These are phyloP conservation scores for roundworm (Caenorhabditis elegans) DNA, from an alignment of 1,140 invertebrate species.

Conservation along the genomic window DNA sequence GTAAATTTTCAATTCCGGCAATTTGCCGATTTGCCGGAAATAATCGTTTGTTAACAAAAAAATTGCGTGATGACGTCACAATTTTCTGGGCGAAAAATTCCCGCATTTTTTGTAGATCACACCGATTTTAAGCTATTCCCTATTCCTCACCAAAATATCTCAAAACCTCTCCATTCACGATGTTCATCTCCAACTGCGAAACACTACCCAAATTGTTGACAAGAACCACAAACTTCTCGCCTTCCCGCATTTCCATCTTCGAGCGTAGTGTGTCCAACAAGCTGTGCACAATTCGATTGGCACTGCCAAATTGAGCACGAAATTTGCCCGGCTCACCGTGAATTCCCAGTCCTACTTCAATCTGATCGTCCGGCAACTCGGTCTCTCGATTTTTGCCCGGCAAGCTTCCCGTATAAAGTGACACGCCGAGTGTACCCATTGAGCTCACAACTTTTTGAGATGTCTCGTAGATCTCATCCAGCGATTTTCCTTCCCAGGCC, in stretches of 20 bases:
- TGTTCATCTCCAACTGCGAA: slow-evolving; percentile 78
- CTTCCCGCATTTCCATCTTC: slow-evolving; percentile 41
- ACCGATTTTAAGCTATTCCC: too few species aligned
- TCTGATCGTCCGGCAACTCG: slow-evolving; percentile 73
- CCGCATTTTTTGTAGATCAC: too few species aligned
- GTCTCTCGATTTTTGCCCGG: slow-evolving; percentile 75
- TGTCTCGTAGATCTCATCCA: slow-evolving; percentile 69
- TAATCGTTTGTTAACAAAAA: too few species aligned
- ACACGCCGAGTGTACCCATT: slow-evolving; percentile 76
- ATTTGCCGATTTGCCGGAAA: too few species aligned
- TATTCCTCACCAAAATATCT: slow-evolving; percentile 67
- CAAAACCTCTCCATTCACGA: slow-evolving; percentile 75
- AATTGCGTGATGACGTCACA: too few species aligned
- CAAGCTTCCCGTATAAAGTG: slow-evolving; percentile 75
- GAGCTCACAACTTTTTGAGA: slow-evolving; percentile 62
- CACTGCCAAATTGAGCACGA: slow-evolving; percentile 71
- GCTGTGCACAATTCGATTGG: slow-evolving; percentile 41
- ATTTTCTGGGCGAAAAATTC: too few species aligned
- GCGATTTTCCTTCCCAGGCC: slow-evolving; percentile 71
- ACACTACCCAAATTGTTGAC: slow-evolving; percentile 81
- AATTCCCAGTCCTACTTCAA: slow-evolving; percentile 81
- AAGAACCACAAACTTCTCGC: slow-evolving; percentile 73
- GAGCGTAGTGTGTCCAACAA: slow-evolving; percentile 51
- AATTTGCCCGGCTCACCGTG: slow-evolving; percentile 83
- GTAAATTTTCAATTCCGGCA: too few species aligned